Evolutionary conservation across 2,888 invertebrate genomes (phyloP), one percentile per base, ranked within the genome.

Genomic region (Hermodice carunculata): DNA sequence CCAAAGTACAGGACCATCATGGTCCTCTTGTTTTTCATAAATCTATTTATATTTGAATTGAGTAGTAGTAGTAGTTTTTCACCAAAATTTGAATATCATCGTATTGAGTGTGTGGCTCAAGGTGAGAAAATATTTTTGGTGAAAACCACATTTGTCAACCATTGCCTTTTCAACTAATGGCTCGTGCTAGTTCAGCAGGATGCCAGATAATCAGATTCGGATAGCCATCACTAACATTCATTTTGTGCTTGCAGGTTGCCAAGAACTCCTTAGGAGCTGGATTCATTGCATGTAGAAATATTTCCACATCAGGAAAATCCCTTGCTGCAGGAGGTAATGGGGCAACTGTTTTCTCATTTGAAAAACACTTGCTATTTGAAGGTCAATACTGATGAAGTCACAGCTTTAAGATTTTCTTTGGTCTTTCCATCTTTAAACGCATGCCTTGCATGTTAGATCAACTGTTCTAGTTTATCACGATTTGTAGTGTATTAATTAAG

Each of bases 201-300:
- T 11, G 26, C n/a, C 14, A 37, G 14, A 37, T n/a, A 26, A 51
- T 26, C 14, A 24, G 24, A 29, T 11, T 6, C 11, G 17, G 14
- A 58, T 4, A 19, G 5, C 31, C 6, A 31, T 32, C 22, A 22
- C 34, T 37, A 22, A 60, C 34, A n/a, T 28, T 22, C 57, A 31
- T 66, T 44, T 48, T 48, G 31, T 60, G 71, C 61, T 61, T 70
- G 3, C 59, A 84, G 86, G 78, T 83, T 28, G 71, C 78, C 62
- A 76, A 77, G 57, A 78, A 81, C 78, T 80, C 81, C 48, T 66
- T 84, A 63, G 83, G 82, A 64, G 83, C 85, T 66, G 82, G 82
- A 44, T 78, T 77, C 75, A 77, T 85, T 54, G 81, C 81, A 32
- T 66, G 76, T 19, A 80, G 81, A 65, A 80, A 85, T 32, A 67